Conservation (phyloP, 2,888 invertebrate species). For the Lasioglossum villosulum region DNA sequence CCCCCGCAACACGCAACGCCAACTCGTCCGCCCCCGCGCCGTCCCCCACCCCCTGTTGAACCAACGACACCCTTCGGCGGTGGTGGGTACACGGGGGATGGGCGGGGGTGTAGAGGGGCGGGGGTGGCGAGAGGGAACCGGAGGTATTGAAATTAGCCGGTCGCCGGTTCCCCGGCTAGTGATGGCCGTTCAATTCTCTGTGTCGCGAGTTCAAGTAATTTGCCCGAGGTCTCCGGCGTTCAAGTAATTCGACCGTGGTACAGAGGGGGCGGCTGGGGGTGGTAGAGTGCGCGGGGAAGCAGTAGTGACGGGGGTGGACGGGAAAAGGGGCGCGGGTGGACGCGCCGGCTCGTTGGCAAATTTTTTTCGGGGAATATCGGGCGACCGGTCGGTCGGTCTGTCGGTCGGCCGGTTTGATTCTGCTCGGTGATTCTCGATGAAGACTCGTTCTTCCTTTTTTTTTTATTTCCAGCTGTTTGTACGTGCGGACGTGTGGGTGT, state of each 20-base stretch:
- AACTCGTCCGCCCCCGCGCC: not conserved
- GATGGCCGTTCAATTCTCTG: conserved; percentile 60
- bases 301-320: not conserved
- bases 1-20: conserved; percentile 59
- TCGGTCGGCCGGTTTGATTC: no score
- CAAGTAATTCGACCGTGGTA: conserved; percentile 39
- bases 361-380: conserved; percentile 28
- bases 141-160: conserved; percentile 82
- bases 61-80: conserved; percentile 36
- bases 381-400: not conserved
- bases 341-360: not conserved
- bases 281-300: not conserved
- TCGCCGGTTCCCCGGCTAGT: conserved; percentile 64
- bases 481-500: not conserved
- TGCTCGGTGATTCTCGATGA: not conserved
- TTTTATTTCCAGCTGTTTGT: not conserved
- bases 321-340: no score
- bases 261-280: not conserved
- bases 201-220: conserved; percentile 62
- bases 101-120: conserved; percentile 25
- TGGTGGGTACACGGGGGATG: conserved; percentile 44
- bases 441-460: not conserved
- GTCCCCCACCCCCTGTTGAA: conserved; percentile 36
- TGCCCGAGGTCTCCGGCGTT: conserved; percentile 36
- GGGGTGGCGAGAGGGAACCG: conserved; percentile 44